Evolutionary conservation across 2,888 invertebrate genomes (phyloP).

Genomic region (Germaria angustata): DNA sequence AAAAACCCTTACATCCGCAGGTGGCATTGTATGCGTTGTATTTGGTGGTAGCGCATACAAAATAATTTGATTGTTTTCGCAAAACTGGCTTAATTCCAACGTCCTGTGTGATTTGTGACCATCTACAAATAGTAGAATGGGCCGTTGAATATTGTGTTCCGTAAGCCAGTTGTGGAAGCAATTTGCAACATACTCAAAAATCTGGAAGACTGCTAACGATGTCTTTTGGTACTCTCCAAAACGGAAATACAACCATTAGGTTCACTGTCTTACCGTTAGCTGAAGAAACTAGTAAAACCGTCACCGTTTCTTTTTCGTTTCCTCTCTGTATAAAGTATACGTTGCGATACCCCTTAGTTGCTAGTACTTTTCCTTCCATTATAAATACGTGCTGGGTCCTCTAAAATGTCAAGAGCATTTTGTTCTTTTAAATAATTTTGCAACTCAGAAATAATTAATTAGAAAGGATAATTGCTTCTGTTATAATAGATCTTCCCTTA

Average conservation of each 20-base stretch:
- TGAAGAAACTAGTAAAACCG: constrained; percentile 38
- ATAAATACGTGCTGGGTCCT: constrained; percentile 36
- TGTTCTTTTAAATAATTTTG: background rate
- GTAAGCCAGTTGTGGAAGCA: constrained; percentile 46
- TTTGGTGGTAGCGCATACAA: background rate
- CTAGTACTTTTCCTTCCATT: constrained; percentile 47
- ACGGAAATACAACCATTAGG: constrained; percentile 53
- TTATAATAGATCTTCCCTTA: constrained; percentile 30
- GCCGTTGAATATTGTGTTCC: constrained; percentile 36
- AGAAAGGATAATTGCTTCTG: constrained; percentile 18
- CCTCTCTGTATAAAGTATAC: constrained; percentile 23
- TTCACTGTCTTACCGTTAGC: constrained; percentile 35
- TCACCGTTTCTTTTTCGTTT: constrained; percentile 46
- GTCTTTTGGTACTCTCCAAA: constrained; percentile 27
- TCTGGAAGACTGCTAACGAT: constrained; percentile 43
- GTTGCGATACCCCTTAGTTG: constrained; percentile 41
- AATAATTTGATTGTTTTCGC: background rate
- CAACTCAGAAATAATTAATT: constrained; percentile 40
- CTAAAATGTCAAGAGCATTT: constrained; percentile 6
- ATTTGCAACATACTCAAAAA: constrained; percentile 28
- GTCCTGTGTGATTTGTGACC: background rate
- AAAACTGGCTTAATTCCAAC: background rate
- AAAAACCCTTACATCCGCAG: background rate
- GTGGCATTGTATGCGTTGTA: background rate
- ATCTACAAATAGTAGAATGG: too few species aligned